Evolutionary conservation across 2,797 vertebrate genomes (phyloP).

Genomic region (Otolemur crassicaudatus): DNA sequence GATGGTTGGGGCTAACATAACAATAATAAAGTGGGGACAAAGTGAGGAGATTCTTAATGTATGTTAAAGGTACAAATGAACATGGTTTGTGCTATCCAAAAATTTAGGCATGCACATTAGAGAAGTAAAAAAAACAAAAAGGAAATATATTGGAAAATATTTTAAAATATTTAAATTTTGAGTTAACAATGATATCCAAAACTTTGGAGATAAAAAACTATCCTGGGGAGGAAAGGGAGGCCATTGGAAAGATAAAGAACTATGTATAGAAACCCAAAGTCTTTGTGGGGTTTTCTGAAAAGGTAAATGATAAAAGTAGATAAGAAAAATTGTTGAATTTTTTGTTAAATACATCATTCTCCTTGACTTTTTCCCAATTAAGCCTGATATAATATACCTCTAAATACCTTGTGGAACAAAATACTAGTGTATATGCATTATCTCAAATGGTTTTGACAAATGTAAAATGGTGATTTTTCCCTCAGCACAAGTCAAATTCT

Average conservation of each 20-base stretch:
- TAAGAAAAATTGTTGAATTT: neutral
- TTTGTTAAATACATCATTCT: neutral
- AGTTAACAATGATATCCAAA: constrained; percentile 3
- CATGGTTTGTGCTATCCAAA: neutral
- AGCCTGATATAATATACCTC: neutral
- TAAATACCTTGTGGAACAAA: neutral
- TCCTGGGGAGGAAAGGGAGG: neutral
- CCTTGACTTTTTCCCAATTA: neutral
- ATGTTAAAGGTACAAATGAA: neutral
- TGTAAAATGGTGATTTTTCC: neutral
- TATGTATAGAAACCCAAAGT: neutral
- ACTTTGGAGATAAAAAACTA: neutral
- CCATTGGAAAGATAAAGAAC: neutral
- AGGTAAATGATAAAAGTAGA: neutral
- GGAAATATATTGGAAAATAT: neutral
- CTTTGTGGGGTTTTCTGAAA: neutral
- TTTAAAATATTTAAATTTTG: constrained; percentile 5
- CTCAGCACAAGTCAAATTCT: neutral
- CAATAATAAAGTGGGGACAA: neutral
- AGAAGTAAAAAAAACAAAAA: neutral
- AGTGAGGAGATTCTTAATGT: neutral
- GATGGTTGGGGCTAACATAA: neutral
- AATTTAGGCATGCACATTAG: neutral
- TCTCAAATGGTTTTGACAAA: neutral
- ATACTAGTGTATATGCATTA: neutral